Conservation (phyloP, 2,888 invertebrate species). For the Aleiodes testaceus region DNA sequence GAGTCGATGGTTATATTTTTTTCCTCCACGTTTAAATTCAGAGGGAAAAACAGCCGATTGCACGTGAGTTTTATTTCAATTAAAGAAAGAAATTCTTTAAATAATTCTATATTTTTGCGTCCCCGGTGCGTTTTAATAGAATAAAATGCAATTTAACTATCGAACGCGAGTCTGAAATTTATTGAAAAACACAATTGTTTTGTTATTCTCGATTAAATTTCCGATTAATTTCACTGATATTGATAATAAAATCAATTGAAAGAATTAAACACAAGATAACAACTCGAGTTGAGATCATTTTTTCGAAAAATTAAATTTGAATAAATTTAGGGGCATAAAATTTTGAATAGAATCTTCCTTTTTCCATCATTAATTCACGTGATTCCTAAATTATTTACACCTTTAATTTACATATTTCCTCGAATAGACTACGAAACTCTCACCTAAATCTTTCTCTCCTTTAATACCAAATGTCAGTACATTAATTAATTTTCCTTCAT, state of each 20-base stretch:
- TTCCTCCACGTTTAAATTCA: constrained; percentile 43
- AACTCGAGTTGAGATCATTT: too few species aligned
- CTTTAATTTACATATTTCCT: constrained; percentile 64
- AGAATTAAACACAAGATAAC: too few species aligned
- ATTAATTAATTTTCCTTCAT: constrained; percentile 28
- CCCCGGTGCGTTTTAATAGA: constrained; percentile 36
- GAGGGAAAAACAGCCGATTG: constrained; percentile 48
- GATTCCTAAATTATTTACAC: constrained; percentile 64
- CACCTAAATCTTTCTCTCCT: constrained; percentile 50
- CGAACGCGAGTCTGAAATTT: constrained; percentile 46
- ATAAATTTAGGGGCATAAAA: not conserved
- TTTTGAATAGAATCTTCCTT: constrained; percentile 28
- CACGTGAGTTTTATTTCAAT: constrained; percentile 21
- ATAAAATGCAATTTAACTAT: constrained; percentile 48
- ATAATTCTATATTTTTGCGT: constrained; percentile 27
- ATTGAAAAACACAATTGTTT: not conserved
- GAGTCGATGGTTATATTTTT: constrained; percentile 30
- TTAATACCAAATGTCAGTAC: constrained; percentile 48
- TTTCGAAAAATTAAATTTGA: too few species aligned
- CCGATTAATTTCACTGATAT: not conserved
- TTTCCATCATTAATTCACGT: constrained; percentile 43
- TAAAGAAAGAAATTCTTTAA: not conserved
- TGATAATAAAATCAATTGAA: too few species aligned
- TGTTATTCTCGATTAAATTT: not conserved
- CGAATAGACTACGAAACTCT: constrained; percentile 34